phyloP scores from a whole-genome alignment of 2,113 vertebrate species.

The Oncorhynchus tshawytscha region DNA sequence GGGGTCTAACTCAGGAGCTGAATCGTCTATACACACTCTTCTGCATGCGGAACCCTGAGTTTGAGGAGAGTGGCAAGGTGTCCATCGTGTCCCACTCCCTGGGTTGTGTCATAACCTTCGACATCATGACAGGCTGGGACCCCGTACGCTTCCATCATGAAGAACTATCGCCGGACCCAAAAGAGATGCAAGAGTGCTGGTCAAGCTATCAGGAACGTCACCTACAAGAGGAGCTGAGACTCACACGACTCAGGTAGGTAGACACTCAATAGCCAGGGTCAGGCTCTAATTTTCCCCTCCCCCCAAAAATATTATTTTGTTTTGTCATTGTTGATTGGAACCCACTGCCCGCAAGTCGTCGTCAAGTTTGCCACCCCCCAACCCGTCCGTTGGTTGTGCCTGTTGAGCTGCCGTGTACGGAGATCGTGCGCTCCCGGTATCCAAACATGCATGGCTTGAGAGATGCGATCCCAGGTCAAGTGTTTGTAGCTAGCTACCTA shows the following conservation, averaged over 20 bases:
- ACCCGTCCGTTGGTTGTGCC: no score
- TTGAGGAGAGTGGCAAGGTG: slow-evolving; percentile 90
- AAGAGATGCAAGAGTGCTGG: slow-evolving; percentile 77
- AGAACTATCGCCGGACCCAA: slow-evolving; percentile 71
- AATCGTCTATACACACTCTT: slow-evolving; percentile 93
- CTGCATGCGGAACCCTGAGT: slow-evolving; percentile 92
- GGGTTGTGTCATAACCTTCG: slow-evolving; percentile 95
- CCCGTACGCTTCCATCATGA: slow-evolving; percentile 84
- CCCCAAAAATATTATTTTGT: no score
- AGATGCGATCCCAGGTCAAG: no score
- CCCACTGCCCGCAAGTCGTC: no score
- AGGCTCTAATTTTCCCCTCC: no score
- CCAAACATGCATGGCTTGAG: no score
- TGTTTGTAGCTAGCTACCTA: no score
- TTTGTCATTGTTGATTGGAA: no score
- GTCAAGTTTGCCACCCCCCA: no score
- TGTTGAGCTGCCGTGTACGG: no score
- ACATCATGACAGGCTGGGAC: slow-evolving; percentile 98
- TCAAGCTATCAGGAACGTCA: slow-evolving; percentile 81
- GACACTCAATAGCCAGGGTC: slow-evolving; percentile 4
- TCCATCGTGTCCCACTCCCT: slow-evolving; percentile 94
- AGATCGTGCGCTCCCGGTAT: no score
- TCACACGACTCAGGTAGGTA: slow-evolving; percentile 83
- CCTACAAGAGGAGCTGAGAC: slow-evolving; percentile 84
- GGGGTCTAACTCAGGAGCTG: slow-evolving; percentile 91